Conservation (phyloP, 1,140 invertebrate genomes). For the Ephestia elutella region DNA sequence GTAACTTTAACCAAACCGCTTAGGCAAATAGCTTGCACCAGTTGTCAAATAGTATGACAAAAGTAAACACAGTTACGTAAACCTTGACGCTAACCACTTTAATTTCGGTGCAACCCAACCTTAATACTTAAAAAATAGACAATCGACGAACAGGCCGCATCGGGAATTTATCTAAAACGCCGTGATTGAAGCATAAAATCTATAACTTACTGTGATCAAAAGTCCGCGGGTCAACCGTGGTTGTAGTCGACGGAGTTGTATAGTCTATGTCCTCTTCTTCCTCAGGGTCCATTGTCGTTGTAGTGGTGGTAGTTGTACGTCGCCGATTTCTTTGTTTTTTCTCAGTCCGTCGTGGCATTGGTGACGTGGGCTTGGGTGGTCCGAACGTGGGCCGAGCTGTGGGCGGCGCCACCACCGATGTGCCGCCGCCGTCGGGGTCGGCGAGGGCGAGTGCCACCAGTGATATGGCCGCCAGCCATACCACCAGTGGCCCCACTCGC, state of each 20-base stretch:
- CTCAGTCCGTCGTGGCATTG: conserved; percentile 18
- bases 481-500: conserved; percentile 58
- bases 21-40: too few species aligned
- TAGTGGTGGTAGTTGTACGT: conserved; percentile 48
- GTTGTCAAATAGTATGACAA: too few species aligned
- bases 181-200: too few species aligned
- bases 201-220: conserved; percentile 60
- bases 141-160: too few species aligned
- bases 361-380: conserved; percentile 17
- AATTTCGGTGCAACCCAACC: too few species aligned
- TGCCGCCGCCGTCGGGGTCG: conserved; percentile 33
- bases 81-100: too few species aligned
- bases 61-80: too few species aligned
- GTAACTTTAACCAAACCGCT: too few species aligned
- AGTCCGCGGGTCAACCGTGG: conserved; percentile 51
- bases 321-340: conserved; percentile 41
- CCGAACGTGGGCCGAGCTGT: conserved; percentile 18
- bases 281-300: conserved; percentile 40
- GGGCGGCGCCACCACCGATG: conserved; percentile 17
- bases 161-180: too few species aligned
- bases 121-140: too few species aligned
- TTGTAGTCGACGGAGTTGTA: conserved; percentile 41
- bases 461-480: conserved; percentile 52
- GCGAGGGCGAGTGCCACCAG: conserved; percentile 60
- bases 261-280: conserved; percentile 41